Evolutionary conservation across 2,113 vertebrate genomes (phyloP).

Genomic region (Deroptyus accipitrinus): DNA sequence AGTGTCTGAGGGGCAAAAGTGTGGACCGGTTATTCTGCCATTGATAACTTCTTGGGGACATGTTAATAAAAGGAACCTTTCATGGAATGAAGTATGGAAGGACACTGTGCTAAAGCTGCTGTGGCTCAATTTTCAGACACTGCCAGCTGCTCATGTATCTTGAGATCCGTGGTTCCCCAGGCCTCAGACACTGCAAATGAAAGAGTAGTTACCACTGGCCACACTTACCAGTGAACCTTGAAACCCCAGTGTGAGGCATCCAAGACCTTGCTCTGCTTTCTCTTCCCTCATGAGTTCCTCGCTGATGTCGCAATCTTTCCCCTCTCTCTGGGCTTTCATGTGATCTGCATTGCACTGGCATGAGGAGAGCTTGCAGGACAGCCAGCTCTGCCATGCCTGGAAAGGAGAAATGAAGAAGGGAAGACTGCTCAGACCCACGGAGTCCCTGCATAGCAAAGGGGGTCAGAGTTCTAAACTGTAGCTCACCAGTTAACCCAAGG

Average conservation of each 20-base stretch:
- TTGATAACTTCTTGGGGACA: fast-evolving
- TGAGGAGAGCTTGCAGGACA: neutral
- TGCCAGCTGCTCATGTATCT: neutral
- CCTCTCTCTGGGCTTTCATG: neutral
- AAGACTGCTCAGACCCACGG: fast-evolving
- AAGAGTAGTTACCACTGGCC: neutral
- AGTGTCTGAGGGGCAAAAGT: neutral
- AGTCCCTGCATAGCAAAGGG: neutral
- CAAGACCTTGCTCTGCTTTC: neutral
- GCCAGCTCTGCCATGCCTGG: neutral
- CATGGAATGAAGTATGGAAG: neutral
- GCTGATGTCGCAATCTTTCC: fast-evolving
- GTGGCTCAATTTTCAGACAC: neutral
- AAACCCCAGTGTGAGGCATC: neutral
- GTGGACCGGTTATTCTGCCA: neutral
- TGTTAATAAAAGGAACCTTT: neutral
- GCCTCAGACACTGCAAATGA: neutral
- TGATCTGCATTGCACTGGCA: neutral
- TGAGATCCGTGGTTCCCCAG: neutral
- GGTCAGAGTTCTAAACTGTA: neutral
- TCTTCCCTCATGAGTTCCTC: neutral
- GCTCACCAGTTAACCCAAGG: neutral
- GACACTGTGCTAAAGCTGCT: neutral
- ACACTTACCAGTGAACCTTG: fast-evolving
- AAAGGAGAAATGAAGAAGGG: neutral